Conservation (phyloP, 1,140 invertebrate species). For the Tyrophagus putrescentiae region DNA sequence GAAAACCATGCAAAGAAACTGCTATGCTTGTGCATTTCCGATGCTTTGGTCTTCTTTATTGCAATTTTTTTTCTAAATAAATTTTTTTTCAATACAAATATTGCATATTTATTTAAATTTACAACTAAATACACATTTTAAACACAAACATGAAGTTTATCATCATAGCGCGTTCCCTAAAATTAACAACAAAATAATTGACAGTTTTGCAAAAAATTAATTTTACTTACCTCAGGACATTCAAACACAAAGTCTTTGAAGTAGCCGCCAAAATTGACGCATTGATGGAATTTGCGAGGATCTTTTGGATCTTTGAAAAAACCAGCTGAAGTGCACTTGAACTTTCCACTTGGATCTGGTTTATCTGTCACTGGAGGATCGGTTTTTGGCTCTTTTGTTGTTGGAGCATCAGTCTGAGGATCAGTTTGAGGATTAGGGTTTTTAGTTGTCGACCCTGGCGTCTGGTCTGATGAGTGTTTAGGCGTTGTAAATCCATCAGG, state of each 20-base stretch:
- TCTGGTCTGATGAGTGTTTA: conserved; percentile 6
- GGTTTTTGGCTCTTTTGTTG: background rate
- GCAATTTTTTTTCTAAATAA: background rate
- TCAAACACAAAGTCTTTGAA: conserved; percentile 18
- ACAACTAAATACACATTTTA: background rate
- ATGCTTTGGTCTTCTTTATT: background rate
- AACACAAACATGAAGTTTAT: conserved; percentile 16
- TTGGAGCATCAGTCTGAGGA: background rate
- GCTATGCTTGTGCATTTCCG: background rate
- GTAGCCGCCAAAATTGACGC: conserved; percentile 15
- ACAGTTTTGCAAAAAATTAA: too few species aligned
- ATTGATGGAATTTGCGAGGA: conserved; percentile 13
- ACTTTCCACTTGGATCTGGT: background rate
- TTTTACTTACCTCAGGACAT: conserved; percentile 24
- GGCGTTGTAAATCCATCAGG: background rate
- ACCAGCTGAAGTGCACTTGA: background rate
- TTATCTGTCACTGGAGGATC: background rate
- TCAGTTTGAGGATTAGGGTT: too few species aligned
- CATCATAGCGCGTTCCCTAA: conserved; percentile 10
- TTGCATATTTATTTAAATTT: too few species aligned
- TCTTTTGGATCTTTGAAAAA: conserved; percentile 6
- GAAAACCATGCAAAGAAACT: background rate
- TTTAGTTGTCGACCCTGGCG: background rate
- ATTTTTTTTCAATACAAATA: too few species aligned
- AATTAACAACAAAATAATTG: too few species aligned